Evolutionary conservation across 2,888 invertebrate species (phyloP), one percentile per base, ranked within the genome.

Genomic region (Caenorhabditis zanzibari): DNA sequence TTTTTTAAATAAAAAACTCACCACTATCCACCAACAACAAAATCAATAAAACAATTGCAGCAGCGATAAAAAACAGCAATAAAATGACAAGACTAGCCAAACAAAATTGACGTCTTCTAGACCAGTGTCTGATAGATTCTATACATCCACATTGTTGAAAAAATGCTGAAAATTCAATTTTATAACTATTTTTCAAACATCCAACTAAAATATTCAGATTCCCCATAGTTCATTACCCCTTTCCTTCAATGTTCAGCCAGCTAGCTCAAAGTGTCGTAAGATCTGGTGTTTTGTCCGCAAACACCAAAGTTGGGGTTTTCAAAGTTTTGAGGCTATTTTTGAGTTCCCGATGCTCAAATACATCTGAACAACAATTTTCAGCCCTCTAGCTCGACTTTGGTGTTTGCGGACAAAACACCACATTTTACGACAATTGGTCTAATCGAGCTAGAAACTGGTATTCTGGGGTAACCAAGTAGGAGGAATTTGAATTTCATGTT

Each of bases 21-120:
- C 82, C 77, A 74, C 72, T 79, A 68, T 61, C 69, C 41, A 82
- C 74, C 22, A 82, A n/a, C 52, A 82, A 41, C 49, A 82, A 47
- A 58, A 82, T 73, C 41, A 82, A 19, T 22, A 82, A 26, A 41
- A 82, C 79, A 32, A 79, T 82, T 3, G 82, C 82, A 0, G 79
- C 68, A 12, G 82, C 82, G 4, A 82, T 79, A 24, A 79, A 77
- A 38, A 82, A 82, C 0, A 82, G 56, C 6, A 82, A 32, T 14
- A 82, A 61, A 64, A 82, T 82, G 5, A 79, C 10, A 10, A 82
- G 26, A 58, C 73, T 74, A 0, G 69, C 52, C 0, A 82, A 28
- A 24, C 68, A 54, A 14, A 77, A 79, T 63, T 82, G 77, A 26
- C 68, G 59, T 41, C 68, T 59, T 63, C 79, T 14, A 0, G 82